Percentiles rank a stretch among this genome's conserved stretches.
Conservation (phyloP, 2,113 vertebrate genomes). For the Gallinago jamesoni region DNA sequence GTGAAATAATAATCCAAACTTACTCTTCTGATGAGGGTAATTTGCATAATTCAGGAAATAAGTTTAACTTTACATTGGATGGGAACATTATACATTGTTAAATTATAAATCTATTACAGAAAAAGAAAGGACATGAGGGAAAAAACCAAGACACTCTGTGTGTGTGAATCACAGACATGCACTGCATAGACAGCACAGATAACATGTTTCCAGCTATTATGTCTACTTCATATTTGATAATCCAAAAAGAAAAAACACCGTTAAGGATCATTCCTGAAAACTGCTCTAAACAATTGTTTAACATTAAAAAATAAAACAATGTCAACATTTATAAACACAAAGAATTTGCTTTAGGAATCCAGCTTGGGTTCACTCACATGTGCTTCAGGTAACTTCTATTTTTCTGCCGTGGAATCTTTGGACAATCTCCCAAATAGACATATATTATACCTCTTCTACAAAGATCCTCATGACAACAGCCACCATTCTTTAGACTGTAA, state of each 20-base stretch:
- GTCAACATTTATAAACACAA: neutral
- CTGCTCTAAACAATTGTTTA: neutral
- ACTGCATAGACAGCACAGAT: neutral
- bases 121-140: neutral
- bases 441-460: neutral
- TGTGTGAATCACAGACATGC: neutral
- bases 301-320: neutral
- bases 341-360: neutral
- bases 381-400: neutral
- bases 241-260: neutral
- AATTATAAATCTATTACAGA: neutral
- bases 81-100: neutral
- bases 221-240: neutral
- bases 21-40: neutral
- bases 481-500: neutral
- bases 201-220: neutral
- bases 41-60: neutral
- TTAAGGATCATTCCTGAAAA: neutral
- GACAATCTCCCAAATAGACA: neutral
- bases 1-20: neutral
- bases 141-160: fast-evolving
- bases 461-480: neutral
- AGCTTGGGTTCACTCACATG: neutral
- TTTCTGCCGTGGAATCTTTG: neutral
- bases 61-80: neutral